A percentile compares a stretch with the other conserved stretches of the same genome.
These are phyloP conservation scores for Trichosurus vulpecula DNA, from an alignment of 2,797 vertebrate genomes.

Conservation along the genomic window DNA sequence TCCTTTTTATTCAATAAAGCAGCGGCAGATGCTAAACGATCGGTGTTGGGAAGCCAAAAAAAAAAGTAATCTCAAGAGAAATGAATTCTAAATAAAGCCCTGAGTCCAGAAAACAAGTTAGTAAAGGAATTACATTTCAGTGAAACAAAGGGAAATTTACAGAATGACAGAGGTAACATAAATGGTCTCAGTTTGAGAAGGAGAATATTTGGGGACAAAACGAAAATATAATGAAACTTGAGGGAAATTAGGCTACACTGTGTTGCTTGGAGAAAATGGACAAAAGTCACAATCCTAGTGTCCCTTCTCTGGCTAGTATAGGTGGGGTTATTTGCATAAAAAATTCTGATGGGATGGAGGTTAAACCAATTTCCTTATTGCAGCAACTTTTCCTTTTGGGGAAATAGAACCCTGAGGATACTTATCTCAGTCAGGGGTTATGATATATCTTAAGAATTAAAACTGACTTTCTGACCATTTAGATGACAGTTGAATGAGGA, in stretches of 20 bases:
- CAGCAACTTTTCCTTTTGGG: background rate
- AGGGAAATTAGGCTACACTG: background rate
- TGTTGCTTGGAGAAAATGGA: background rate
- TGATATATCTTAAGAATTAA: background rate
- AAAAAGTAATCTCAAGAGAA: background rate
- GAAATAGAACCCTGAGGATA: background rate
- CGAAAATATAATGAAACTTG: background rate
- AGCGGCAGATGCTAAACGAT: background rate
- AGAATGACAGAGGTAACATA: background rate
- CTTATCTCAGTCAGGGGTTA: background rate
- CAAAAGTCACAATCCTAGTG: background rate
- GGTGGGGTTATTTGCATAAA: background rate
- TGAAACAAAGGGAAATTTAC: background rate
- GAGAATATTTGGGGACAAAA: background rate
- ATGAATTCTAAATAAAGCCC: background rate
- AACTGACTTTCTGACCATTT: background rate
- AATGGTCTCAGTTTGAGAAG: background rate
- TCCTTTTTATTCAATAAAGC: background rate
- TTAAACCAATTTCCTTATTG: background rate
- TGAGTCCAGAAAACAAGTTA: background rate
- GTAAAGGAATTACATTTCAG: background rate
- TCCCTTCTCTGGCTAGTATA: background rate
- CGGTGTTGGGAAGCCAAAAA: background rate
- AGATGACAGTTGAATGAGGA: background rate
- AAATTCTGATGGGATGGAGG: background rate